Percentiles rank a stretch among this genome's conserved stretches.
phyloP scores from a whole-genome alignment of 2,888 invertebrate species.

The Macrostomum cliftonense region DNA sequence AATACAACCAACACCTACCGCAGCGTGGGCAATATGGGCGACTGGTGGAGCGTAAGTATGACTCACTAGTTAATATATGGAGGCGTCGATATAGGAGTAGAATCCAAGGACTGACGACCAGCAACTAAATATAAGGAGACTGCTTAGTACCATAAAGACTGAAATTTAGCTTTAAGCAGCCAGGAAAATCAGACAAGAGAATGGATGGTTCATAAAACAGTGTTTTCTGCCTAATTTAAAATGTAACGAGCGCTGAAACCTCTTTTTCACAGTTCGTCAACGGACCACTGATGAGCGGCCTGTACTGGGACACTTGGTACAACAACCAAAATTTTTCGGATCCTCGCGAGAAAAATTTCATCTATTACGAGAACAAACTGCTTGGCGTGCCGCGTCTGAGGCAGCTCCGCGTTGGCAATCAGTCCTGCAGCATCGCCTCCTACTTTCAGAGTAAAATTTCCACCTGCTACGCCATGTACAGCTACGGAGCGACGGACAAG shows the following conservation, averaged over 20 bases:
- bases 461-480: constrained; percentile 47
- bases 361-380: constrained; percentile 45
- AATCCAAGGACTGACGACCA: no score
- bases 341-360: constrained; percentile 30
- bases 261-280: constrained; percentile 41
- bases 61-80: no score
- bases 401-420: constrained; percentile 29
- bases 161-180: no score
- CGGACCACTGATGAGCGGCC: constrained; percentile 41
- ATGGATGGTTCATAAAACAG: no score
- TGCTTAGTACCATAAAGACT: no score
- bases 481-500: constrained; percentile 42
- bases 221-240: no score
- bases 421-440: constrained; percentile 10
- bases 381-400: constrained; percentile 46
- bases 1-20: constrained; percentile 28
- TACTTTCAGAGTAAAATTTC: constrained; percentile 47
- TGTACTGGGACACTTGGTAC: constrained; percentile 46
- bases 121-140: no score
- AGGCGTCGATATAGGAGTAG: no score
- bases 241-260: no score
- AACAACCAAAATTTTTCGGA: constrained; percentile 20
- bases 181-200: no score
- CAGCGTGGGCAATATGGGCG: constrained; percentile 35
- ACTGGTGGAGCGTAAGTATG: constrained; percentile 9